Evolutionary conservation across 1,140 invertebrate species (phyloP).

Genomic region (Drosophila sulfurigaster): DNA sequence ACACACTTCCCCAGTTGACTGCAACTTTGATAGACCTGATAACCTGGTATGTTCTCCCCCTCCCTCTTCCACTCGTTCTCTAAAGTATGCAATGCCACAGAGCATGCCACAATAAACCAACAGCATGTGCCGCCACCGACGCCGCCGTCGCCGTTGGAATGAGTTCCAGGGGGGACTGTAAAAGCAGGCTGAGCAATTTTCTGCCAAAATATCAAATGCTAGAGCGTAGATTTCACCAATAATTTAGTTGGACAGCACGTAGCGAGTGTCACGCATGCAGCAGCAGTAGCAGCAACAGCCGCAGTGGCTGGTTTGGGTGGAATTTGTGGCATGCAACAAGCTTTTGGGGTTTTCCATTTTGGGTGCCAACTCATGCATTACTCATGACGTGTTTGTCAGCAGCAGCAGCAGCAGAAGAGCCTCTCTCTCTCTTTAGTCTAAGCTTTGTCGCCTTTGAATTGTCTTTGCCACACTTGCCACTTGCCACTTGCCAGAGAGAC

Average conservation of each 20-base stretch:
- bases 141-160: too few species aligned
- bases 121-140: neutral
- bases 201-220: conserved; percentile 30
- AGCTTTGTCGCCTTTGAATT: conserved; percentile 31
- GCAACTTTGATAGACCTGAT: conserved; percentile 72
- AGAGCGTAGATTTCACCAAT: conserved; percentile 64
- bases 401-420: neutral
- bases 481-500: conserved; percentile 3
- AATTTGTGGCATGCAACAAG: conserved; percentile 54
- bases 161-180: neutral
- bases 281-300: neutral
- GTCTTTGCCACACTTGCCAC: conserved; percentile 26
- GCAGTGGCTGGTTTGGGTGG: neutral
- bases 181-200: conserved; percentile 36
- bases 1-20: conserved; percentile 1
- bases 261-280: conserved; percentile 67
- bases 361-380: conserved; percentile 72
- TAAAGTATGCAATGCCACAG: conserved; percentile 56
- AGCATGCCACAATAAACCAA: conserved; percentile 20
- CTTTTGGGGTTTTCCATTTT: conserved; percentile 33
- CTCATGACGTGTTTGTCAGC: conserved; percentile 61
- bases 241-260: conserved; percentile 79
- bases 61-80: neutral
- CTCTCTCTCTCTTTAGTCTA: neutral
- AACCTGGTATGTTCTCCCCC: conserved; percentile 33